Conservation (phyloP, 2,888 invertebrate genomes). For the Caenorhabditis sp. region DNA sequence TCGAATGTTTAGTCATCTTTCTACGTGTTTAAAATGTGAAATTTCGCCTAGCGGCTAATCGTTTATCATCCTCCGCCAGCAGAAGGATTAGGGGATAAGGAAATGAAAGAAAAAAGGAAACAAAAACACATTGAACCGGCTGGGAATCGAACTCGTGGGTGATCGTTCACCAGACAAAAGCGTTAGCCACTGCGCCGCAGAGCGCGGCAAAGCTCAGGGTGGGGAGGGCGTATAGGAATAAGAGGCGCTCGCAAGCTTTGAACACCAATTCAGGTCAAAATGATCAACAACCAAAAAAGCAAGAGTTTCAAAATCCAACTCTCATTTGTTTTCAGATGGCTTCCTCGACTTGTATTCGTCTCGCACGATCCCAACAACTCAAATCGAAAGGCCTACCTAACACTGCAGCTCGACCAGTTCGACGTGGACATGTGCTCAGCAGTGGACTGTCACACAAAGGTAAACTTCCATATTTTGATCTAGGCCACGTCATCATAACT, state of each 20-base stretch:
- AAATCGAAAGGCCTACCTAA: conserved; percentile 61
- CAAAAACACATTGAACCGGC: background rate
- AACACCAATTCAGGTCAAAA: no score
- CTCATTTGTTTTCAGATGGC: conserved; percentile 57
- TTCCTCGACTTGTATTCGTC: conserved; percentile 68
- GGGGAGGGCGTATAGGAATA: background rate
- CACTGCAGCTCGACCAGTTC: conserved; percentile 67
- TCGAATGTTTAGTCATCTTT: no score
- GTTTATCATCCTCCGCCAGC: no score
- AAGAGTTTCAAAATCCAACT: conserved; percentile 5
- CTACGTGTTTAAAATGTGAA: no score
- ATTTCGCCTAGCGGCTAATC: no score
- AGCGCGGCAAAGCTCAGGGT: background rate
- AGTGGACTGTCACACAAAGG: conserved; percentile 68
- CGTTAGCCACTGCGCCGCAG: background rate
- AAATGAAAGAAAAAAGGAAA: background rate
- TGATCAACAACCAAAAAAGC: background rate
- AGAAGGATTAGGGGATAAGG: no score
- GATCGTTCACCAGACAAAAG: background rate
- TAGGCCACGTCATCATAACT: background rate
- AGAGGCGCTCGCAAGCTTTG: background rate
- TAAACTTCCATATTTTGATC: conserved; percentile 4
- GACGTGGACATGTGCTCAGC: conserved; percentile 69
- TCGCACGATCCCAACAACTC: conserved; percentile 62
- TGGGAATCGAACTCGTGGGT: background rate